Conservation (phyloP, 2,113 vertebrate species). For the Ia io region DNA sequence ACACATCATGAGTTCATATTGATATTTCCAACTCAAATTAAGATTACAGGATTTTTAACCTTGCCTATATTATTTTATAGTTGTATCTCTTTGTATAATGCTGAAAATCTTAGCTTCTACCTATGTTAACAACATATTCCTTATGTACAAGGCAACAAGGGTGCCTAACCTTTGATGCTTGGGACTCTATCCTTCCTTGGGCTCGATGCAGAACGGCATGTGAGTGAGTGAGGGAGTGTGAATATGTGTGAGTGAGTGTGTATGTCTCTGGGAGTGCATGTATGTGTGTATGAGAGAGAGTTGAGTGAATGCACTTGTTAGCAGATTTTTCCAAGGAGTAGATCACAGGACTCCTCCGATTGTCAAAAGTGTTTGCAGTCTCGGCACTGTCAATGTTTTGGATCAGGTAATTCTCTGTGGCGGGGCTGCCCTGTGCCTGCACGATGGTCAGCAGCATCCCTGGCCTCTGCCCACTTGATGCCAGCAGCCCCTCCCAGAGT, state of each 20-base stretch:
- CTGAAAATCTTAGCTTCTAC: neutral
- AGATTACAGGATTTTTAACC: neutral
- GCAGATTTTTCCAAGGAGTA: neutral
- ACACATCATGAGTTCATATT: neutral
- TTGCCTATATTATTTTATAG: neutral
- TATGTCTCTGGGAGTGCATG: neutral
- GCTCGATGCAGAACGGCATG: neutral
- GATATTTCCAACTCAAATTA: neutral
- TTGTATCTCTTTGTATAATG: neutral
- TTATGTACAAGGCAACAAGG: neutral
- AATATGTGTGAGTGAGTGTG: neutral
- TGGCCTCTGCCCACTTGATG: neutral
- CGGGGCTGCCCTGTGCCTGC: accelerated
- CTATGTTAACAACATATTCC: neutral
- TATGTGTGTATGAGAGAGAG: no score
- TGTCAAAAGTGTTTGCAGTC: neutral
- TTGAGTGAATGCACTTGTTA: neutral
- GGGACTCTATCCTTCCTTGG: neutral
- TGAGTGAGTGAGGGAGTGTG: no score
- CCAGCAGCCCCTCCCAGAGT: neutral
- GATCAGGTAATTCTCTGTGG: neutral
- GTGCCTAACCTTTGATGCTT: neutral
- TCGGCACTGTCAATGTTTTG: neutral
- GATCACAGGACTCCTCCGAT: no score
- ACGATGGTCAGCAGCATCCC: no score